A percentile compares a stretch with the other conserved stretches of the same genome.
Conservation (phyloP, 2,113 vertebrate genomes). For the Donacobius atricapilla region DNA sequence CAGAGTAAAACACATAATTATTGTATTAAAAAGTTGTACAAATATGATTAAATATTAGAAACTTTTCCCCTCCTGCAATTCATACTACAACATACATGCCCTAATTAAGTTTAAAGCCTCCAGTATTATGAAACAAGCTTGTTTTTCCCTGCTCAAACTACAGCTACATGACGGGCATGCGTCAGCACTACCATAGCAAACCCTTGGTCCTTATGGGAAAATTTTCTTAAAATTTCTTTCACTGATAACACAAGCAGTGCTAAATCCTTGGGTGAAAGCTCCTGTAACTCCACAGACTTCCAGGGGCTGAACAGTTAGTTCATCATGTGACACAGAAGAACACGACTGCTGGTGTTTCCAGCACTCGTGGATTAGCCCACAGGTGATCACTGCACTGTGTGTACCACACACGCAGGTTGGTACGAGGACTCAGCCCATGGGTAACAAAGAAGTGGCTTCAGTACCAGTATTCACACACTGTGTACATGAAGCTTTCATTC, state of each 20-base stretch:
- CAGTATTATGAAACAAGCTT: neutral
- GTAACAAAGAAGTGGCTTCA: neutral
- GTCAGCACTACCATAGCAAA: neutral
- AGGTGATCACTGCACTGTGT: fast-evolving
- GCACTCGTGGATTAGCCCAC: neutral
- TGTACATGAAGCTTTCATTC: fast-evolving
- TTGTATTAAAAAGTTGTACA: constrained; percentile 12
- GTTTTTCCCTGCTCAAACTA: neutral
- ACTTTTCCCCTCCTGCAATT: neutral
- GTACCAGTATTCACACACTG: neutral
- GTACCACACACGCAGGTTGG: fast-evolving
- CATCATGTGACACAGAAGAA: neutral
- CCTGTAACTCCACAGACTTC: neutral
- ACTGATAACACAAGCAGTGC: neutral
- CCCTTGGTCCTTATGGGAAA: neutral
- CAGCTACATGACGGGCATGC: neutral
- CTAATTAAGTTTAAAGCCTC: neutral
- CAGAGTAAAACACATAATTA: constrained; percentile 39
- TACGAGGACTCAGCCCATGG: neutral
- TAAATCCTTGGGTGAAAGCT: neutral
- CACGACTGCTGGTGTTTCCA: neutral
- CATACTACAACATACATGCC: neutral
- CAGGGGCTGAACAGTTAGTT: neutral
- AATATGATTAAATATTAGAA: constrained; percentile 35
- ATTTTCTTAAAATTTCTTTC: neutral